Percentiles rank a stretch among this genome's conserved stretches.
Evolutionary conservation across 2,113 vertebrate genomes (phyloP).

Genomic region (Patagioenas fasciata): DNA sequence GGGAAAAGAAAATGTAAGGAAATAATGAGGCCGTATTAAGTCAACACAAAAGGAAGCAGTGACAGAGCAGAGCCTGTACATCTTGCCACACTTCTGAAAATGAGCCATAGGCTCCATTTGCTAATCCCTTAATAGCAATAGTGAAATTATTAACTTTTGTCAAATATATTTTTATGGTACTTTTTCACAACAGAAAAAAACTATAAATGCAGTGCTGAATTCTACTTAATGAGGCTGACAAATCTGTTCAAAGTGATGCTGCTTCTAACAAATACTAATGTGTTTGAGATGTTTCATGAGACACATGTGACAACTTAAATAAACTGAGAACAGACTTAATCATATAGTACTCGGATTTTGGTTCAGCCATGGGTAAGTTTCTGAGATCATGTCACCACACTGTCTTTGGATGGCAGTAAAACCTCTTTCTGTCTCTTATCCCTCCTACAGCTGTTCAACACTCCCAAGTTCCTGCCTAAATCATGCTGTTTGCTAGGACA

Average conservation of each 20-base stretch:
- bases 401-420: not conserved
- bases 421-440: not conserved
- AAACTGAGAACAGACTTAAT: not conserved
- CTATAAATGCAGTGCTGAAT: not conserved
- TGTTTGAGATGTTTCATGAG: not conserved
- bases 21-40: not conserved
- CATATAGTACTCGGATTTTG: not conserved
- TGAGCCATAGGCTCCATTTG: not conserved
- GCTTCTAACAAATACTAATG: not conserved
- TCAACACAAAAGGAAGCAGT: not conserved
- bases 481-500: not conserved
- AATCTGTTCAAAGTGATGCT: not conserved
- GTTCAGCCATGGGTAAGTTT: not conserved
- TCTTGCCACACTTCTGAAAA: not conserved
- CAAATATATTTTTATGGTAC: not conserved
- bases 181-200: not conserved
- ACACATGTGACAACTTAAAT: not conserved
- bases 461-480: not conserved
- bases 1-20: not conserved
- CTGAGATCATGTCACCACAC: accelerated
- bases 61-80: not conserved
- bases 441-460: not conserved
- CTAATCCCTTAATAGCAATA: not conserved
- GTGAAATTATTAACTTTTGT: not conserved
- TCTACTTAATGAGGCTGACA: not conserved